phyloP scores from a whole-genome alignment of 2,888 invertebrate species.

The Metallyticus violacea region DNA sequence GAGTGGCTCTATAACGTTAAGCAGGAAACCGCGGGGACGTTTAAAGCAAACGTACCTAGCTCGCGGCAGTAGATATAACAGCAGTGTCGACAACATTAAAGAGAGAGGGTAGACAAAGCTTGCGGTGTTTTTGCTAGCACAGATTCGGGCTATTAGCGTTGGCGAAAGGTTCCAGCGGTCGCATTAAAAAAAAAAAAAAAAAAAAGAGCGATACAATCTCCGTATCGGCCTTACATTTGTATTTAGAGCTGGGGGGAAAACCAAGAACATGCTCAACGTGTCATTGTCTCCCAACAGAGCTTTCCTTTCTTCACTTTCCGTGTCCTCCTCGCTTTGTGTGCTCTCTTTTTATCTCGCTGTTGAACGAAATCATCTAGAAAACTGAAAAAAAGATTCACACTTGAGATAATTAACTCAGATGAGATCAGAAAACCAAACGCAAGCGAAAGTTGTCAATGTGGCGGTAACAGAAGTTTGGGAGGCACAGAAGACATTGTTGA shows the following conservation, averaged over 20 bases:
- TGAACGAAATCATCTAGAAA: background rate
- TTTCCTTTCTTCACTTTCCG: background rate
- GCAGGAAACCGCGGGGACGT: background rate
- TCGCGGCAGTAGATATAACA: too few relatives aligned
- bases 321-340: background rate
- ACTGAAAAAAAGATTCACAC: background rate
- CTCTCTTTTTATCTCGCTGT: background rate
- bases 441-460: too few relatives aligned
- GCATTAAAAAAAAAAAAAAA: too few relatives aligned
- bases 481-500: too few relatives aligned
- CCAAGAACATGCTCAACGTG: background rate
- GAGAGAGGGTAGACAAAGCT: background rate
- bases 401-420: background rate
- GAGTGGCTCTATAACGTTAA: background rate
- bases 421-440: background rate
- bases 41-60: background rate
- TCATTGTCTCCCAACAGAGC: background rate
- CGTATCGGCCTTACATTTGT: background rate
- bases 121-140: background rate
- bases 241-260: background rate
- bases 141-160: background rate
- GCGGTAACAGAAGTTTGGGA: too few relatives aligned
- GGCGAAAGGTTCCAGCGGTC: background rate
- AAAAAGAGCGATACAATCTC: background rate
- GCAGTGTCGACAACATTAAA: background rate